Evolutionary conservation across 2,113 vertebrate genomes (phyloP).

Genomic region (Strix uralensis): DNA sequence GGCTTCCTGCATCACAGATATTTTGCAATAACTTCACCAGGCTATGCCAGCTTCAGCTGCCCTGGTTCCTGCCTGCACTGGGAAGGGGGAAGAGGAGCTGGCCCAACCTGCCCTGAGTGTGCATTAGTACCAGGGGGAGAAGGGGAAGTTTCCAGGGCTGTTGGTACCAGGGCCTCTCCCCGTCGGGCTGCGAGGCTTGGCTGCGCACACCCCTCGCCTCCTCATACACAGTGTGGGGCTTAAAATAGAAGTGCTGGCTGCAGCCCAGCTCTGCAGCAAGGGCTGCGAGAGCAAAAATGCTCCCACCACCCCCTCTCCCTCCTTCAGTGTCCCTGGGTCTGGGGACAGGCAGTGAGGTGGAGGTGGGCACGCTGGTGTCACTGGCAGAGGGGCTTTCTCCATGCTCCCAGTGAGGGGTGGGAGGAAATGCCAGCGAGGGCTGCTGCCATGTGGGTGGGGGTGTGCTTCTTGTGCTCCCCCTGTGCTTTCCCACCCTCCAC

Average conservation of each 20-base stretch:
- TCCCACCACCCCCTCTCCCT: background rate
- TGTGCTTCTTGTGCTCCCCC: background rate
- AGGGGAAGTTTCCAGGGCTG: background rate
- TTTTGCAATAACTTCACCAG: background rate
- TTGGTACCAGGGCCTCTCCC: background rate
- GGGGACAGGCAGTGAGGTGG: background rate
- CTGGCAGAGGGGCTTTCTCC: background rate
- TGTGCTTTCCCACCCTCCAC: background rate
- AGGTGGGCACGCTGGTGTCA: background rate
- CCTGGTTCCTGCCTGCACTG: background rate
- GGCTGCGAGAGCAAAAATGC: background rate
- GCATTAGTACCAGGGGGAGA: background rate
- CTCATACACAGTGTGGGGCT: background rate
- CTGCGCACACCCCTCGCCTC: background rate
- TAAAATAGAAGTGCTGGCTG: constrained; percentile 54
- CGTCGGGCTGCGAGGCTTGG: rapidly evolving
- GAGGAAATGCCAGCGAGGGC: rapidly evolving
- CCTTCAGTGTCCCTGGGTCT: background rate
- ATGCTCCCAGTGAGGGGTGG: background rate
- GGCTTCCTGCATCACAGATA: background rate
- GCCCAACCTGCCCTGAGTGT: background rate
- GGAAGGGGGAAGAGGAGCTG: background rate
- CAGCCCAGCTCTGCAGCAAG: constrained; percentile 40
- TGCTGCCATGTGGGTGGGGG: rapidly evolving
- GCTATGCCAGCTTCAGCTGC: background rate